Conservation (phyloP, 2,797 vertebrate species). For the Macrochelys suwanniensis region DNA sequence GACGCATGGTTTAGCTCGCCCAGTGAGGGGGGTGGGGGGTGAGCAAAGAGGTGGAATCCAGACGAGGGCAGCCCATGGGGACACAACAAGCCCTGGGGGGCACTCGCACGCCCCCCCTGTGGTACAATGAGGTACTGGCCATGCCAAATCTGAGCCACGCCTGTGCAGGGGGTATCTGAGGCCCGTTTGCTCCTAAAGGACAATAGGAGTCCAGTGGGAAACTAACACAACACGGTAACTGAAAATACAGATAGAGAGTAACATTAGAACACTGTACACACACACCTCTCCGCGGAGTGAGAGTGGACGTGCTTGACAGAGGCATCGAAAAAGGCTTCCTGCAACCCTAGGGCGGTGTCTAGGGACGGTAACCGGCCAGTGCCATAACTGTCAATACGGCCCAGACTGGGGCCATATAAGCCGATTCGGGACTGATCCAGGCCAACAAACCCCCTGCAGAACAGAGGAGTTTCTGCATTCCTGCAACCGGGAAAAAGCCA, state of each 20-base stretch:
- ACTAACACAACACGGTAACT: background rate
- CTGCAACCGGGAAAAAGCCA: background rate
- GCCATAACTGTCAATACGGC: fast-evolving
- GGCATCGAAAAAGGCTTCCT: background rate
- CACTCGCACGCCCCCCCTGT: fast-evolving
- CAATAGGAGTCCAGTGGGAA: background rate
- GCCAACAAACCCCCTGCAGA: fast-evolving
- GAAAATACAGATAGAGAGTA: background rate
- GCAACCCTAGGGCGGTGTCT: background rate
- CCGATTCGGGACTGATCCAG: background rate
- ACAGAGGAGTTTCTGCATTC: fast-evolving
- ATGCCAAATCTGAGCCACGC: too few species aligned
- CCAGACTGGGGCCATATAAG: background rate
- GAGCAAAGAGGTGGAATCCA: background rate
- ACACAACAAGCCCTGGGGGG: background rate
- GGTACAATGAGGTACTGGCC: background rate
- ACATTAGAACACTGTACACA: background rate
- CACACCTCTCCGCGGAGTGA: background rate
- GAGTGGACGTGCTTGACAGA: fast-evolving
- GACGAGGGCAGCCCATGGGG: background rate
- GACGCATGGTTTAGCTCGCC: background rate
- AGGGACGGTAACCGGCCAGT: background rate
- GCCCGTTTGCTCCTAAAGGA: background rate
- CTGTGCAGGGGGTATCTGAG: background rate
- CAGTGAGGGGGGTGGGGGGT: too few species aligned